Base-by-base conservation (phyloP, 1,140 invertebrate species). In the Chrysopa pallens region DNA sequence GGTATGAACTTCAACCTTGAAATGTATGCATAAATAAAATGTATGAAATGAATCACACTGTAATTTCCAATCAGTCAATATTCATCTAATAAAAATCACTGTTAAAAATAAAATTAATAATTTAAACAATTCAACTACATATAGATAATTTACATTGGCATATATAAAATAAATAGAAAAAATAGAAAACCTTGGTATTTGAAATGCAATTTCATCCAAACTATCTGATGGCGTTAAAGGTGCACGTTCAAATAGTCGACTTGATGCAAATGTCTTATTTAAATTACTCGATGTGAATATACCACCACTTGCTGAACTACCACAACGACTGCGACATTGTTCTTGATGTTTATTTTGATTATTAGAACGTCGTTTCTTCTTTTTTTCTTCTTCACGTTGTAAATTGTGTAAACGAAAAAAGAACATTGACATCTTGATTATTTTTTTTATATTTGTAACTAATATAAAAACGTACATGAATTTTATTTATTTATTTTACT, bases 331-430 rank as follows among this genome's bases (percentile, higher is more conserved):
- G 29, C 58, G 48, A 31, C 52, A 64, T 50, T 60, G 68, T 46
- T 67, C 68, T 58, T 66, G 67, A 52, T 58, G 66, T 60, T 69
- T 71, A 52, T 65, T 64, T 60, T 63, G 61, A 23, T 23, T 23
- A 23, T 23, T 23, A 53, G 61, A 61, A 54, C 62, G 63, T 58
- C 63, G 64, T 57, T 66, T 67, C 49, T 69, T 62, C 52, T 70
- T 64, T 52, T 64, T 79, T 54, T 83, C 82, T 63, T 84, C 79
- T 55, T 78, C 79, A 35, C 84, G 75, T 57, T 78, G 82, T 54
- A 89, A 72, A 64, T 88, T 87, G 73, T 87, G 85, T 59, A 88
- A 74, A 43, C 86, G 84, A 67, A 90, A 90, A 77, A 91, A 90
- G 73, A 89, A 92, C 72, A 90, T 76, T 71, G 86, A 90, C 86